These are phyloP conservation scores for Drosophila vallismaia DNA, from an alignment of 2,888 invertebrate species.

Conservation along the genomic window DNA sequence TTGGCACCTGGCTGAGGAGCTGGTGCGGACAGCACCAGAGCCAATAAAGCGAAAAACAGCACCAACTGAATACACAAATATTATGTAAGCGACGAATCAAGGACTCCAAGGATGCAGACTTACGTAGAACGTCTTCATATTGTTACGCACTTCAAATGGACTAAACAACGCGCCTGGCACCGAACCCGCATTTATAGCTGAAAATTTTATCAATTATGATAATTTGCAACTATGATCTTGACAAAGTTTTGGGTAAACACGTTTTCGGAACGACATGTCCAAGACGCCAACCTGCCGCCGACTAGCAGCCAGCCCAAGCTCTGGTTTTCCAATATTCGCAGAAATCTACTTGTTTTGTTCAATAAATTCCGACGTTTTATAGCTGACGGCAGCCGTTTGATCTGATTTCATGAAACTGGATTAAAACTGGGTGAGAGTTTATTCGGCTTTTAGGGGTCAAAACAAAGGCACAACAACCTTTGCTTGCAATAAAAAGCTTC, in stretches of 20 bases:
- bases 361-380: conserved; percentile 12
- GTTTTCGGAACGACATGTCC: conserved; percentile 47
- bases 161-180: conserved; percentile 47
- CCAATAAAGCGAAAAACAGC: conserved; percentile 51
- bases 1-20: conserved; percentile 47
- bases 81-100: background rate
- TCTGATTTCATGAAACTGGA: conserved; percentile 5
- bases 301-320: conserved; percentile 19
- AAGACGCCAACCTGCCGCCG: conserved; percentile 29
- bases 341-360: conserved; percentile 14
- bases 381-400: conserved; percentile 27
- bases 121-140: conserved; percentile 64
- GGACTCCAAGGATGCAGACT: conserved; percentile 19
- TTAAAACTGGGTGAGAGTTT: conserved; percentile 5
- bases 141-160: conserved; percentile 33
- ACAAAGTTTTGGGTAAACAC: conserved; percentile 61
- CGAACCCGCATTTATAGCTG: conserved; percentile 54
- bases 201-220: conserved; percentile 43
- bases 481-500: background rate
- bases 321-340: conserved; percentile 46
- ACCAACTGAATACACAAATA: conserved; percentile 44
- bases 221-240: conserved; percentile 75
- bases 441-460: background rate
- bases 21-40: conserved; percentile 39
- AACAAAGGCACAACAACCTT: conserved; percentile 1